Percentiles rank a stretch among this genome's conserved stretches.
phyloP scores from a whole-genome alignment of 2,113 vertebrate species.

The Actinemys pallida region DNA sequence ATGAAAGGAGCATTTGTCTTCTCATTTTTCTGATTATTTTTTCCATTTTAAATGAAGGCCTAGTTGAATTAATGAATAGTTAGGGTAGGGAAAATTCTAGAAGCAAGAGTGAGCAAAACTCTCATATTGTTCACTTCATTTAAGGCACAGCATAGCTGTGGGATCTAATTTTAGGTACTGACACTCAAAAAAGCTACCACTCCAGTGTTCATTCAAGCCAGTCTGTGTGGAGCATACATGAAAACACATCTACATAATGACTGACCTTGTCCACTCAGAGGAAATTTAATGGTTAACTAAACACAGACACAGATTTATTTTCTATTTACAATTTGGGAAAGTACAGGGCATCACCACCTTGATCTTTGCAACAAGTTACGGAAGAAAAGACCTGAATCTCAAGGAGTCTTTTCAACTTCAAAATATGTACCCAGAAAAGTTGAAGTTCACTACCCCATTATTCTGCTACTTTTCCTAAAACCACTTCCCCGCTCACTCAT shows the following conservation, averaged over 20 bases:
- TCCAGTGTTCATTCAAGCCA: rapidly evolving
- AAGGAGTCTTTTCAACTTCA: neutral
- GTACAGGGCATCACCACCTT: neutral
- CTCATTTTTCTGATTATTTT: neutral
- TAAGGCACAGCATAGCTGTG: rapidly evolving
- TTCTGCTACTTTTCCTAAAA: neutral
- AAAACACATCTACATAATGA: neutral
- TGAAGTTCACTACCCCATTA: neutral
- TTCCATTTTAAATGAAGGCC: neutral
- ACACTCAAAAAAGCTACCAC: neutral
- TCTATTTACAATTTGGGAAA: neutral
- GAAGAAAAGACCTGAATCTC: neutral
- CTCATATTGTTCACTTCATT: neutral
- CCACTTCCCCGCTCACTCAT: neutral
- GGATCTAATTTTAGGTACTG: neutral
- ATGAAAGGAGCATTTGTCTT: neutral
- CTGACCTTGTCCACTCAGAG: neutral
- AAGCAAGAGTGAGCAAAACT: neutral
- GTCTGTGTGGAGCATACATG: neutral
- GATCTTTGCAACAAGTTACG: neutral
- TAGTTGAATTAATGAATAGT: neutral
- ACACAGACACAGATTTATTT: neutral
- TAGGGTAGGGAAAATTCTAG: neutral
- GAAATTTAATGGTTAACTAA: neutral
- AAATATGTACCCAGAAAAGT: neutral